Base-by-base conservation (phyloP, 1,140 invertebrate species). In the Carposina sasakii region DNA sequence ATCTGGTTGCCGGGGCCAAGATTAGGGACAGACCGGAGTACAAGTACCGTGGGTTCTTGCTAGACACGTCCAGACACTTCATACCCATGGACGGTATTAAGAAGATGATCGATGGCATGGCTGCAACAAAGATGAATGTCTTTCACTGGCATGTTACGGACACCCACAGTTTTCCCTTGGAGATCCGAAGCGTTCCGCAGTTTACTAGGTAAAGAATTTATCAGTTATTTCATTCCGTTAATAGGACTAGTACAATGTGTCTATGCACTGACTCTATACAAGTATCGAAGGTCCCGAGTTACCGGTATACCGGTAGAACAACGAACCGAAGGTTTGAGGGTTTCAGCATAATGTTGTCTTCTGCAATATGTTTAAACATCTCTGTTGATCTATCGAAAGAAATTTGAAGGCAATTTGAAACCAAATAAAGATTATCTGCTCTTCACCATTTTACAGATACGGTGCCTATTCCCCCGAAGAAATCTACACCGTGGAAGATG, bases 61-160 rank as follows among this genome's bases (percentile, higher is more conserved):
- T 96, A 21, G 94, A 96, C 62, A 92, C 92, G 1, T 89, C 92
- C 0, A 83, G 94, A 34, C 93, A 94, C 68, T 96, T 90, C 66
- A 87, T 94, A 37, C 86, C 89, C 0, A 62, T 94, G 34, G 72
- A 85, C 0, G 84, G 87, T 43, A 86, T 96, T 4, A 90, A 90
- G 54, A 88, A 87, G 34, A 91, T 91, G 2, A 79, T 96, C 1
- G 91, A 95, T 59, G 94, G 88, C 2, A 94, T 96, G 94, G 90
- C 92, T 0, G 87, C 91, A 0, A 91, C 90, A 16, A 96, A 96
- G 76, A 73, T 96, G 52, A 96, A 96, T 63, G 91, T 93, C 0
- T 89, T 96, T 23, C 94, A 96, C 67, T 95, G 94, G 93, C 94
- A 96, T 63, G 88, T 92, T 1, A 93, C 92, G 0, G 94, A 96